Base-by-base conservation (phyloP, 2,113 vertebrate genomes). In the Eulacestoma nigropectus region DNA sequence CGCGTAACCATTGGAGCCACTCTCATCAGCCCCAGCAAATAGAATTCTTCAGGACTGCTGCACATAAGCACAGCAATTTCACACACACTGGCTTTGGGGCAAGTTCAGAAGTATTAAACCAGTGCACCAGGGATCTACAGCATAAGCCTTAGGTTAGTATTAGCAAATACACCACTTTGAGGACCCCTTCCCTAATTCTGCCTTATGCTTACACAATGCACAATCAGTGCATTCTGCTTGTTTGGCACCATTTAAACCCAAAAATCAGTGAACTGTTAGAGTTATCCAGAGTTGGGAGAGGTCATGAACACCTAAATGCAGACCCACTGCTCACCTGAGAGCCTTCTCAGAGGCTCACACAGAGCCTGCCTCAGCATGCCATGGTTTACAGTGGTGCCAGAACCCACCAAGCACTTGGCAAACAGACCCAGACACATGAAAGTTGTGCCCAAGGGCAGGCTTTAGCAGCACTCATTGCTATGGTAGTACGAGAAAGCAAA, bases 1-100 rank as follows among this genome's bases (percentile, higher is more conserved):
- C n/a, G 8, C 0, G 1, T 4, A 49, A 47, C 42, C 29, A 44
- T 1, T 32, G 23, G 11, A 60, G n/a, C 50, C 27, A 17, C 21
- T 29, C 57, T 67, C 5, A 1, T 3, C 89, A 64, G 59, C 9
- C 55, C 25, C 42, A 79, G 70, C 15, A 79, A 55, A 75, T 11
- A 11, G 35, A 74, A 23, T 89, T 73, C 57, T 68, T 68, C 72
- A 27, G 63, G 26, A 16, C 44, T 60, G 49, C 39, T 94, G 72
- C 57, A 56, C 72, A 46, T 0, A 0, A 68, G 65, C 79, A 53
- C 41, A 78, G 56, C 67, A 76, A 55, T 68, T 86, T 68, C 63
- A 50, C 76, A 63, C 27, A 29, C 44, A 23, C 42, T 39, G 30
- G 4, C 57, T 76, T 30, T 35, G 68, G 49, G 80, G 41, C 44